A percentile compares a stretch with the other conserved stretches of the same genome.
phyloP scores from a whole-genome alignment of 2,888 invertebrate genomes.

The Gibbula magus region DNA sequence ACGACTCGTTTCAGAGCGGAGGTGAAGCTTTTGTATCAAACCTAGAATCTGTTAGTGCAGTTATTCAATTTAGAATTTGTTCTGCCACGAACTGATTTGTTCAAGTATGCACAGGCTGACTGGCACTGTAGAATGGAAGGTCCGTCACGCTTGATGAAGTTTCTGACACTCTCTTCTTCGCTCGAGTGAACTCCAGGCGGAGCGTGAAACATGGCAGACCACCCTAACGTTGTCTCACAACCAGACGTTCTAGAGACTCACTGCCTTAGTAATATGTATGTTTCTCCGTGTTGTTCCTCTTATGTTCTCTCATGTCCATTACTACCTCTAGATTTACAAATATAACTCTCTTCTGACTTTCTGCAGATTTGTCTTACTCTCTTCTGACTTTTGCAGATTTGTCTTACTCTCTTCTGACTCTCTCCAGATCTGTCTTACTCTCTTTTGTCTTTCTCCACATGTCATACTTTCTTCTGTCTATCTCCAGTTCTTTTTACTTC shows the following conservation, averaged over 20 bases:
- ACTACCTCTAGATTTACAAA: slow-evolving; percentile 23
- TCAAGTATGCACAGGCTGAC: too few relatives aligned
- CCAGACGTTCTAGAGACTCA: slow-evolving; percentile 15
- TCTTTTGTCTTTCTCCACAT: slow-evolving; percentile 28
- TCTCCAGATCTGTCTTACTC: slow-evolving; percentile 31
- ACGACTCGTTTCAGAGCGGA: too few relatives aligned
- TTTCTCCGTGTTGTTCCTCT: slow-evolving; percentile 30
- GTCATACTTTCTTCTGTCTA: slow-evolving; percentile 19
- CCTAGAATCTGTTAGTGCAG: too few relatives aligned
- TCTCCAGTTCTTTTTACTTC: slow-evolving; percentile 25
- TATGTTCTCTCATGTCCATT: slow-evolving; percentile 22
- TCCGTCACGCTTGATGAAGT: not conserved
- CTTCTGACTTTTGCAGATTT: too few relatives aligned
- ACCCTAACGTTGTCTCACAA: slow-evolving; percentile 21
- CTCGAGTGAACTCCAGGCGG: not conserved
- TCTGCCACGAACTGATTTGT: too few relatives aligned
- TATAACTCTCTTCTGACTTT: too few relatives aligned
- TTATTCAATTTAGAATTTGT: too few relatives aligned
- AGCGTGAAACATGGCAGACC: not conserved
- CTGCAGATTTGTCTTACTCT: slow-evolving; percentile 25
- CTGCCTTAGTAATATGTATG: slow-evolving; percentile 32
- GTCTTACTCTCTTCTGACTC: slow-evolving; percentile 27
- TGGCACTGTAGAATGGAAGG: too few relatives aligned
- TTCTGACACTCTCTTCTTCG: not conserved
- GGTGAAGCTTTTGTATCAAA: too few relatives aligned